Evolutionary conservation across 2,888 invertebrate species (phyloP), one percentile per base, ranked within the genome.

Genomic region (Pseudoips prasinana): DNA sequence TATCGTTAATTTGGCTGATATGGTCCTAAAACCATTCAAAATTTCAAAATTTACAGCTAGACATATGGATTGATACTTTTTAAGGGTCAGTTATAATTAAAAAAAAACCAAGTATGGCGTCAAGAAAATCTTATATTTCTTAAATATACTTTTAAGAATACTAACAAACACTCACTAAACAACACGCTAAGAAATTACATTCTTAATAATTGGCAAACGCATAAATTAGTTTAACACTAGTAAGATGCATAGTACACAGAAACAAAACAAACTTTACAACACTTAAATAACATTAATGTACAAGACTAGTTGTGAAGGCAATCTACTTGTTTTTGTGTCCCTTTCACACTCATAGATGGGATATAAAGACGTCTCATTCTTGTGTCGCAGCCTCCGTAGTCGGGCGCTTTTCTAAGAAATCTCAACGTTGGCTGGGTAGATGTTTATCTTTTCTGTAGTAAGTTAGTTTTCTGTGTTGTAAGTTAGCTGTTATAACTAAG

Each of bases 361-460:
- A 22, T 25, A 25, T 60, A 54, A 43, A 7, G 39, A 33, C 24
- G 24, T 70, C 63, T 51, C 62, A 33, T 9, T 64, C 45, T 2
- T 30, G 46, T 61, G 41, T 56, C 63, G 62, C 74, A 76, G 76
- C 75, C 76, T 76, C 76, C 64, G 48, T 71, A 60, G 40, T 43
- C 46, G 51, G 61, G 61, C 66, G 67, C 56, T 64, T 68, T 83
- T 84, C 85, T 67, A 36, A 69, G 84, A 85, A 83, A 51, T 66
- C 55, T 57, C 54, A 32, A 41, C 56, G 62, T 59, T 64, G 64
- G 57, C 35, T 58, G 58, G 45, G 41, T 64, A 66, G 65, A 70
- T 69, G 60, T 58, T 58, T 65, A 71, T 69, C 68, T 62, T 42
- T 53, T 49, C 32, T 53, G 58, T 59, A 56, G 61, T 58, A 58